A percentile compares a stretch with the other conserved stretches of the same genome.
Evolutionary conservation across 2,113 vertebrate genomes (phyloP).

Genomic region (Pterocles gutturalis): DNA sequence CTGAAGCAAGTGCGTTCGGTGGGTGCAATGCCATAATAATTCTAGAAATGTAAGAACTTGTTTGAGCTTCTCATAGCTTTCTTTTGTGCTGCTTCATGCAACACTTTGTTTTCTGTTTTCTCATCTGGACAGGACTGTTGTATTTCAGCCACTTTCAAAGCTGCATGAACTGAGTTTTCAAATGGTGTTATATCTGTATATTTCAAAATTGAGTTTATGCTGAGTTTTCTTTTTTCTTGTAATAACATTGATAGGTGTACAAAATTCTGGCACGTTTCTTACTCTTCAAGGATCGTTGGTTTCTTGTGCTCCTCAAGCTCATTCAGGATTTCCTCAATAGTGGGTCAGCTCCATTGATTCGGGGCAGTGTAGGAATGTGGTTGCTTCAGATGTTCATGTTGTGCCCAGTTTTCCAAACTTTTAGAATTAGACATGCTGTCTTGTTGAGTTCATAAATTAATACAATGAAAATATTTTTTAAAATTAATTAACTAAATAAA

Average conservation of each 20-base stretch:
- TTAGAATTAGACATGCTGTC: neutral
- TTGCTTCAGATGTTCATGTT: neutral
- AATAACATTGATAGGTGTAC: neutral
- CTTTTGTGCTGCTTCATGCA: neutral
- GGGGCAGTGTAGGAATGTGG: neutral
- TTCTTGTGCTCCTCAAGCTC: neutral
- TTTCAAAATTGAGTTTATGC: neutral
- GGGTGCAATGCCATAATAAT: neutral
- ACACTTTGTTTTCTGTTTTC: neutral
- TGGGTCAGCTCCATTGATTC: accelerated
- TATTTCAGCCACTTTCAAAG: neutral
- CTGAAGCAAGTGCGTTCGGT: neutral
- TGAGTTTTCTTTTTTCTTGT: neutral
- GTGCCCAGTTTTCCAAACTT: neutral
- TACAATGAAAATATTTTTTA: neutral
- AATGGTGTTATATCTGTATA: neutral
- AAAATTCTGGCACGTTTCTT: neutral
- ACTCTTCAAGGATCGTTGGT: neutral
- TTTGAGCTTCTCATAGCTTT: neutral
- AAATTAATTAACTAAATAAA: neutral
- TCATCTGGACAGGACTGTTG: neutral
- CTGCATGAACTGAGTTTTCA: neutral
- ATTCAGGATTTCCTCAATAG: neutral
- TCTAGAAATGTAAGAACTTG: neutral
- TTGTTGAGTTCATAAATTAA: too few relatives aligned